These are phyloP conservation scores for Meloidogyne hapla DNA, from an alignment of 1,140 invertebrate species.

Conservation along the genomic window DNA sequence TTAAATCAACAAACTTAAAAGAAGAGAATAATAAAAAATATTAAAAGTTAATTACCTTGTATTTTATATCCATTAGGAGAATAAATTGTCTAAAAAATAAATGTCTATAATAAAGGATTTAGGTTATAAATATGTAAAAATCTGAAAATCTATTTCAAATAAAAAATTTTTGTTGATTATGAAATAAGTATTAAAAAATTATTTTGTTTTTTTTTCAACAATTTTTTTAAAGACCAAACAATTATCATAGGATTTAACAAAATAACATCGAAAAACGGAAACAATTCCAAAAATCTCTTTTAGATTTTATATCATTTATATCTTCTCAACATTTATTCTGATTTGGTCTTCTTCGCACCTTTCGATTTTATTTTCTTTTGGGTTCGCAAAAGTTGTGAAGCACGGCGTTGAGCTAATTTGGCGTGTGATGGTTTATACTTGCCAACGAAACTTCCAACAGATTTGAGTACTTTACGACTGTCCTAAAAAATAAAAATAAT, in stretches of 20 bases:
- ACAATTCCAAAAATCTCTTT: background rate
- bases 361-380: constrained; percentile 23
- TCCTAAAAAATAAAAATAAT: constrained; percentile 24
- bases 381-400: constrained; percentile 34
- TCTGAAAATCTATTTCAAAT: no score
- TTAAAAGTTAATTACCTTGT: constrained; percentile 1
- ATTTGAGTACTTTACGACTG: constrained; percentile 23
- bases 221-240: no score
- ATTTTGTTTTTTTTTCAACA: no score
- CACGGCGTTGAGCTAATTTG: constrained; percentile 35
- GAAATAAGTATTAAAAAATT: no score
- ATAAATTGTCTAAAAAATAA: no score
- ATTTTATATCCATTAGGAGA: constrained; percentile 21
- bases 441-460: constrained; percentile 19
- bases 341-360: constrained; percentile 14
- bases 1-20: constrained; percentile 45
- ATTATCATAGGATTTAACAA: background rate
- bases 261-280: background rate
- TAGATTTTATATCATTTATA: background rate
- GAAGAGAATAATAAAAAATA: background rate
- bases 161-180: no score
- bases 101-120: no score
- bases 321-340: constrained; percentile 7
- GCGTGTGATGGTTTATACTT: constrained; percentile 31
- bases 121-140: no score